Base-by-base conservation (phyloP, 2,888 invertebrate species). In the Catocala sponsa region DNA sequence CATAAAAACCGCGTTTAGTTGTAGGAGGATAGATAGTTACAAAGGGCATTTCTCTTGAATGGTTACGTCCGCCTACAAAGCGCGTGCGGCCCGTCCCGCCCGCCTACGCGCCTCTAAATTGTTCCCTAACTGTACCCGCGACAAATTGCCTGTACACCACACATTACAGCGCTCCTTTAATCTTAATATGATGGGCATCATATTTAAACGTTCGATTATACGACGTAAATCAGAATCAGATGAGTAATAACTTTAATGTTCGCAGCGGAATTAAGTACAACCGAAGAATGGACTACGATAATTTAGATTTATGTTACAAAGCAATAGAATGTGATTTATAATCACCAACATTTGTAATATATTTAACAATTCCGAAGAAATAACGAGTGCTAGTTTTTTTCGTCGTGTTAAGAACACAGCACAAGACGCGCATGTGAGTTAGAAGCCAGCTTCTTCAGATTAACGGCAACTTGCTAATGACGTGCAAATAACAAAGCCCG, bases 51-150 rank as follows among this genome's bases (percentile, higher is more conserved):
- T 87, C 87, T 89, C 80, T 85, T 88, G 84, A 92, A 90, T 91
- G 88, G 85, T 68, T 71, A 65, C 72, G 82, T 85, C 84, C 90
- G 89, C 92, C 92, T 79, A 92, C 92, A 80, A 56, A 63, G 79
- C 83, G 83, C 84, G 83, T 81, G 88, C 82, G 82, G 80, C 52
- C 63, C 74, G 72, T 70, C 79, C 85, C 88, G 87, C 87, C 91
- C 91, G 89, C 94, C 92, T 80, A 92, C 94, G 69, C 79, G 74
- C 76, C 79, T 82, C 84, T 92, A 92, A 92, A 91, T 90, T 85
- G 83, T 87, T 82, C 83, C 79, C 80, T 92, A 92, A 92, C 92
- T 88, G 92, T 90, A 89, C 83, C 72, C 66, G 77, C 84, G 88
- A 91, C 91, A 92, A 92, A 92, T 92, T 89, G 84, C 86, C 83